These are phyloP conservation scores for Micromys minutus DNA, from an alignment of 2,113 vertebrate species.

Conservation along the genomic window DNA sequence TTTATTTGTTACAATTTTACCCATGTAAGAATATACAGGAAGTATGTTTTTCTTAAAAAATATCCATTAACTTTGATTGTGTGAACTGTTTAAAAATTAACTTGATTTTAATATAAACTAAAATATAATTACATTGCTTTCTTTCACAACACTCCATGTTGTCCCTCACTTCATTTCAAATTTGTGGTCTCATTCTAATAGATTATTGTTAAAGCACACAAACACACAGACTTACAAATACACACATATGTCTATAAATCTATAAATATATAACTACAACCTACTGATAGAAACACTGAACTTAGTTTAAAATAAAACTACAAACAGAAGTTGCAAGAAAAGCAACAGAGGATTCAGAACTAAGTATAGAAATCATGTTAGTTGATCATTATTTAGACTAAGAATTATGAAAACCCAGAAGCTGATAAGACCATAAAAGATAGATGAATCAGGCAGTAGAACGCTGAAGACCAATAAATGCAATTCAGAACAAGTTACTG, in stretches of 20 bases:
- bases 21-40: background rate
- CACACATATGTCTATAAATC: background rate
- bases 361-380: background rate
- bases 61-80: background rate
- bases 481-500: fast-evolving
- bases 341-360: background rate
- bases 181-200: background rate
- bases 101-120: background rate
- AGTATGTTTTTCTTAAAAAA: background rate
- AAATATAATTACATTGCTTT: background rate
- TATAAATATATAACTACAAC: background rate
- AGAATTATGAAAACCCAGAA: background rate
- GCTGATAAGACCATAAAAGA: background rate
- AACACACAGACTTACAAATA: background rate
- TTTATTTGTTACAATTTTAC: background rate
- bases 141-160: background rate
- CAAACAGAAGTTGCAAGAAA: background rate
- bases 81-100: background rate
- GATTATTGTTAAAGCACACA: background rate
- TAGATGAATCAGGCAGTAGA: background rate
- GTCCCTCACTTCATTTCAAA: background rate
- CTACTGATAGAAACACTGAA: background rate
- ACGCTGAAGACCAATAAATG: fast-evolving
- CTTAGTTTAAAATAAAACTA: background rate
- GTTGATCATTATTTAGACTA: background rate